Percentiles rank a stretch among this genome's conserved stretches.
Evolutionary conservation across 1,140 invertebrate species (phyloP).

Genomic region (Drosophila asahinai): DNA sequence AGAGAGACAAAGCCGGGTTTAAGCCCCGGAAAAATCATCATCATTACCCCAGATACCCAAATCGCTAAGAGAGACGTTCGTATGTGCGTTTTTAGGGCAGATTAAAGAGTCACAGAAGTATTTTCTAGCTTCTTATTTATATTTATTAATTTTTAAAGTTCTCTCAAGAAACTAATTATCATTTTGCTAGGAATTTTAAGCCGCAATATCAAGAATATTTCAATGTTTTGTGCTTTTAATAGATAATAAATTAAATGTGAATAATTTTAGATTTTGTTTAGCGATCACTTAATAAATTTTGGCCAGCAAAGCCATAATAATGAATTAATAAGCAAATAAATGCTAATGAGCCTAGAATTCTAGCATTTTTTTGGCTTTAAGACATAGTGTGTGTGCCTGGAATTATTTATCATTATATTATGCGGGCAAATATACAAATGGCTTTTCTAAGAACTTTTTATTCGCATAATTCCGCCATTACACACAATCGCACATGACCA

Average conservation of each 20-base stretch:
- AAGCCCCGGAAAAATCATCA: conserved; percentile 13
- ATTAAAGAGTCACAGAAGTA: not conserved
- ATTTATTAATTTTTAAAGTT: not conserved
- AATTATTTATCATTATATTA: conserved; percentile 15
- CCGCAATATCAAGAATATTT: not conserved
- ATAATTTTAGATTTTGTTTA: not conserved
- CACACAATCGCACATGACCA: conserved; percentile 25
- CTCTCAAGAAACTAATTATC: too few relatives aligned
- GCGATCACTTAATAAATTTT: not conserved
- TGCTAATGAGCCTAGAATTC: not conserved
- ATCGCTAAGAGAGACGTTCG: not conserved
- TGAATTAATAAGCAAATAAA: conserved; percentile 3
- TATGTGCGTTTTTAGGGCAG: not conserved
- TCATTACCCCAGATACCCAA: not conserved
- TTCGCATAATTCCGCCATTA: conserved; percentile 27
- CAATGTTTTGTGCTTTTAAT: not conserved
- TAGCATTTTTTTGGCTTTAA: not conserved
- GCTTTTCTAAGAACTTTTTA: conserved; percentile 8
- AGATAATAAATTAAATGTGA: not conserved
- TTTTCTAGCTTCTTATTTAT: not conserved
- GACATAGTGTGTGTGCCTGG: conserved; percentile 17
- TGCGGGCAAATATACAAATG: conserved; percentile 17
- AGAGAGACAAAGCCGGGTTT: conserved; percentile 7
- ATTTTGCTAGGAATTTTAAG: too few relatives aligned
- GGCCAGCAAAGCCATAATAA: not conserved